Conservation (phyloP, 1,140 invertebrate species). For the Ooceraea biroi region DNA sequence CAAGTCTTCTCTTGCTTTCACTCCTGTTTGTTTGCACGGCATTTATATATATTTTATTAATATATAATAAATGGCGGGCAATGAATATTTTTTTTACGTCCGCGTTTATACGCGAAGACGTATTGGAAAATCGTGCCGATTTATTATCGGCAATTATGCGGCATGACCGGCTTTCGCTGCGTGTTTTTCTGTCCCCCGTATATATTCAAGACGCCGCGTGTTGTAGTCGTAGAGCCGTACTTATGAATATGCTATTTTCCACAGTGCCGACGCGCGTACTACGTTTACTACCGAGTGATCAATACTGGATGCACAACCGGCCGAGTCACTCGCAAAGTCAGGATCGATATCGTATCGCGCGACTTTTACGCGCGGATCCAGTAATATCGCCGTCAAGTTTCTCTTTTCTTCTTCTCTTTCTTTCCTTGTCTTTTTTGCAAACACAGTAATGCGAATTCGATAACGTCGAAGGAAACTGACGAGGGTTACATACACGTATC, state of each 20-base stretch:
- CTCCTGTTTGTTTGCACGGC: too few species aligned
- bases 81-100: not conserved
- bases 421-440: not conserved
- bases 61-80: not conserved
- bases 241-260: constrained; percentile 64
- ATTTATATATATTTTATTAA: not conserved
- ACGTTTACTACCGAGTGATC: constrained; percentile 50
- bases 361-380: constrained; percentile 28
- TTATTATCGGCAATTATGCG: constrained; percentile 28
- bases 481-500: constrained; percentile 32
- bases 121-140: constrained; percentile 1
- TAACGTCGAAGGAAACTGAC: constrained; percentile 35
- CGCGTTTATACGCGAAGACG: not conserved
- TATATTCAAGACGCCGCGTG: constrained; percentile 25
- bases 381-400: constrained; percentile 25
- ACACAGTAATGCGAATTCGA: constrained; percentile 55
- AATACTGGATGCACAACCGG: constrained; percentile 52
- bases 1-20: too few species aligned
- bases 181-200: constrained; percentile 40
- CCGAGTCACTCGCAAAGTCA: constrained; percentile 32
- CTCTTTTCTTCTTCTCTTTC: too few species aligned
- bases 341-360: constrained; percentile 52
- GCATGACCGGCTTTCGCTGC: not conserved
- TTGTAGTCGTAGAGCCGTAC: not conserved
- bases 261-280: constrained; percentile 32